Conservation (phyloP, 1,140 invertebrate genomes). For the Battus philenor region DNA sequence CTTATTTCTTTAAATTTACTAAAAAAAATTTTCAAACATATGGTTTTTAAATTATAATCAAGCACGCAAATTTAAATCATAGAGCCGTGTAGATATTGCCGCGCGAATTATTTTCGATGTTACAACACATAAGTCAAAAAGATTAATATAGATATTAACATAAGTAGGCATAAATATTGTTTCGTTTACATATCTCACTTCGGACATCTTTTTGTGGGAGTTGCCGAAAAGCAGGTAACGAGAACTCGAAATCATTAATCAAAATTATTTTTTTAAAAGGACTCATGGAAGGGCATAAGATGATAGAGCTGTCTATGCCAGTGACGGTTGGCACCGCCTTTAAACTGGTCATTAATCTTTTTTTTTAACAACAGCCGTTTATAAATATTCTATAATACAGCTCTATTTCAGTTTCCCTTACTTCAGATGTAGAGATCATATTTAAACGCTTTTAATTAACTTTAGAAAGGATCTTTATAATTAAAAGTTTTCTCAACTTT, state of each 20-base stretch:
- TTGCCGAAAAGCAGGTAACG: constrained; percentile 55
- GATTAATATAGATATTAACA: constrained; percentile 63
- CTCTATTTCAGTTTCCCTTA: too few species aligned
- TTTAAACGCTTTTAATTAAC: constrained; percentile 11
- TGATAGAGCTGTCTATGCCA: constrained; percentile 52
- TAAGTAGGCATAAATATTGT: constrained; percentile 50
- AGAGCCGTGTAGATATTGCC: constrained; percentile 32
- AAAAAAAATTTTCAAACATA: too few species aligned
- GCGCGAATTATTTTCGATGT: constrained; percentile 23
- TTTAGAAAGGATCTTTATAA: background rate
- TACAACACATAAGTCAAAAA: constrained; percentile 34
- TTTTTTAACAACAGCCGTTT: too few species aligned
- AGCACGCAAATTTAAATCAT: too few species aligned
- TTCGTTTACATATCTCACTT: constrained; percentile 34
- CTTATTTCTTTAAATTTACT: too few species aligned
- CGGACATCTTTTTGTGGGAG: constrained; percentile 49
- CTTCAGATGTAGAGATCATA: too few species aligned
- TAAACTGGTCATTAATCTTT: constrained; percentile 18
- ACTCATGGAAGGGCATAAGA: constrained; percentile 40
- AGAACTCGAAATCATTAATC: constrained; percentile 52
- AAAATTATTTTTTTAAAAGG: constrained; percentile 52
- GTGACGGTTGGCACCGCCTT: constrained; percentile 45
- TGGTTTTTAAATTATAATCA: too few species aligned
- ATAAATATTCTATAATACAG: too few species aligned
- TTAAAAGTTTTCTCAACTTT: constrained; percentile 5